These are phyloP conservation scores for Leptopilina syphax DNA, from an alignment of 2,888 invertebrate genomes.

Conservation along the genomic window DNA sequence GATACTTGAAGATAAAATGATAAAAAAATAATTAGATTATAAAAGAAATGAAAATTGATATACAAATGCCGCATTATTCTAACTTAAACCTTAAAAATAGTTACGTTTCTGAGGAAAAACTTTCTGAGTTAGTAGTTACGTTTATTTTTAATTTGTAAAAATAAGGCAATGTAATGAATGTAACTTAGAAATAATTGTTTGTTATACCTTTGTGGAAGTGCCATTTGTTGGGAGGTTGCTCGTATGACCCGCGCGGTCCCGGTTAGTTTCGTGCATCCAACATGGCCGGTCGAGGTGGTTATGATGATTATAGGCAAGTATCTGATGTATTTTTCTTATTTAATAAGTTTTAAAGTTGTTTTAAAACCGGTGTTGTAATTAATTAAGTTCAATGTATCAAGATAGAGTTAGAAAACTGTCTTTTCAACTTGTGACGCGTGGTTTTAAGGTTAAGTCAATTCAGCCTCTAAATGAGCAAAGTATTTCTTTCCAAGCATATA, in stretches of 20 bases:
- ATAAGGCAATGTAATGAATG: not conserved
- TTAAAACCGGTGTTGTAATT: not conserved
- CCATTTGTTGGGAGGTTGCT: constrained; percentile 43
- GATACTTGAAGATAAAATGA: no score
- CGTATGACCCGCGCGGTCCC: constrained; percentile 69
- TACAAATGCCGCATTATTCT: not conserved
- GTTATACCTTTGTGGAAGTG: not conserved
- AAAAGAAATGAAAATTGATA: no score
- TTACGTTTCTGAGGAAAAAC: not conserved
- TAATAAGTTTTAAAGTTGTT: constrained; percentile 13
- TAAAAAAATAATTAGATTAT: no score
- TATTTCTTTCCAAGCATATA: constrained; percentile 65
- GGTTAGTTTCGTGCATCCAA: constrained; percentile 80
- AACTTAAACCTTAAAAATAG: not conserved
- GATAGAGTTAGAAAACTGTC: not conserved
- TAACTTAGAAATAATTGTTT: not conserved
- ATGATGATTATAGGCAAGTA: constrained; percentile 89
- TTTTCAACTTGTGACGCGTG: constrained; percentile 45
- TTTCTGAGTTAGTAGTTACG: no score
- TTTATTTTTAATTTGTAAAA: not conserved
- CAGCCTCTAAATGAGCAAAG: constrained; percentile 61
- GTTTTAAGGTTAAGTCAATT: constrained; percentile 66
- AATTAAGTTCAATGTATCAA: not conserved
- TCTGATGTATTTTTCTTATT: constrained; percentile 55
- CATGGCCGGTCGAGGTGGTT: constrained; percentile 94